phyloP scores from a whole-genome alignment of 2,797 vertebrate genomes.

The Spondyliosoma cantharus region DNA sequence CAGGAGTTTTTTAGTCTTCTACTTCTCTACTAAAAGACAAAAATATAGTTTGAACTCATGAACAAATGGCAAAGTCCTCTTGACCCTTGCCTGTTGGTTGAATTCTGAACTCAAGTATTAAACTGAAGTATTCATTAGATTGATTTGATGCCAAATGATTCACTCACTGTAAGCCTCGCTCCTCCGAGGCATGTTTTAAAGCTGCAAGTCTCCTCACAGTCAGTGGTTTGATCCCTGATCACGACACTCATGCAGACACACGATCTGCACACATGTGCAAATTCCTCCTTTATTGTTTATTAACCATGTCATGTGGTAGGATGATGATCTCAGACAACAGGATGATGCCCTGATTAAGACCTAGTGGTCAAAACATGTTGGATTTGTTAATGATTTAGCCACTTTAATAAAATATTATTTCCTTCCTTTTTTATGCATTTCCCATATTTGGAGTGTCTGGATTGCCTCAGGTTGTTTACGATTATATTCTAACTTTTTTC shows the following conservation, averaged over 20 bases:
- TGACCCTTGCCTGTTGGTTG: neutral
- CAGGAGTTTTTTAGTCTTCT: neutral
- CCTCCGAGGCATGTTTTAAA: slow-evolving; percentile 41
- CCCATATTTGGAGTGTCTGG: no score
- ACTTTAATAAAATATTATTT: no score
- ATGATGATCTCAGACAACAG: slow-evolving; percentile 57
- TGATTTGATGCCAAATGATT: slow-evolving; percentile 19
- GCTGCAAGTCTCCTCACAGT: slow-evolving; percentile 42
- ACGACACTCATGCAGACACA: slow-evolving; percentile 27
- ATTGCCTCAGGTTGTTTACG: no score
- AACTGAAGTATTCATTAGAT: neutral
- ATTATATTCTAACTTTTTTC: neutral
- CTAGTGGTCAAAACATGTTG: no score
- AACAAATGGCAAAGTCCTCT: neutral
- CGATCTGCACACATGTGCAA: slow-evolving; percentile 48
- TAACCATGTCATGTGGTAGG: slow-evolving; percentile 24
- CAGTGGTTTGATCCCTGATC: slow-evolving; percentile 48
- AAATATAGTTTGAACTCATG: neutral
- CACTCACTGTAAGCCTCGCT: neutral
- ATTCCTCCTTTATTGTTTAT: slow-evolving; percentile 44
- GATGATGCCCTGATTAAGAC: no score
- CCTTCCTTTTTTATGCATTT: no score
- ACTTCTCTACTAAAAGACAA: neutral
- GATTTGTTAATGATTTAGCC: no score
- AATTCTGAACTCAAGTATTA: neutral